phyloP scores from a whole-genome alignment of 2,888 invertebrate genomes.

The Pilophorus perplexus region DNA sequence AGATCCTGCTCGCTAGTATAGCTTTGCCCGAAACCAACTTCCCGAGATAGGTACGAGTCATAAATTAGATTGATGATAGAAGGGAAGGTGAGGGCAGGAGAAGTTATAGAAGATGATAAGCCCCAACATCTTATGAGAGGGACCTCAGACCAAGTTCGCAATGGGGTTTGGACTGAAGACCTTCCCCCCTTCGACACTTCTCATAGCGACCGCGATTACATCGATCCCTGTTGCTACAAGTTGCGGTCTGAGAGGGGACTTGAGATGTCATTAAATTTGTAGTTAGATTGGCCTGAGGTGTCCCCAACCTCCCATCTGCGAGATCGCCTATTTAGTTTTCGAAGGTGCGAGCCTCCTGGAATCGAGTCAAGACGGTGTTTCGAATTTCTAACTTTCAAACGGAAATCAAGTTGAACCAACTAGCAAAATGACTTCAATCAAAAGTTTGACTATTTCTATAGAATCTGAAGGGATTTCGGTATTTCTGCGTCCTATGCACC shows the following conservation, averaged over 20 bases:
- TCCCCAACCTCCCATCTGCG: too few species aligned
- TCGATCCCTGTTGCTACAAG: slow-evolving; percentile 4
- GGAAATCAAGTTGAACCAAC: too few species aligned
- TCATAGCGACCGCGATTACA: too few species aligned
- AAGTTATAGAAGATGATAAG: slow-evolving; percentile 27
- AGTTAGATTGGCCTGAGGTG: too few species aligned
- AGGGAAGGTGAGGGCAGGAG: too few species aligned
- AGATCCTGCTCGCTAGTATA: not conserved
- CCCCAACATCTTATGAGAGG: too few species aligned
- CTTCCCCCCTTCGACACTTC: too few species aligned
- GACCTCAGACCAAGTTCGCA: slow-evolving; percentile 15
- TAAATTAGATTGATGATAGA: slow-evolving; percentile 30
- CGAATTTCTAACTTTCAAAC: not conserved
- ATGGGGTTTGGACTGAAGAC: not conserved
- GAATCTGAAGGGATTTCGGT: too few species aligned
- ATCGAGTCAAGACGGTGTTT: not conserved
- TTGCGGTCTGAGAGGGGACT: not conserved
- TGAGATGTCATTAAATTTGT: slow-evolving; percentile 21
- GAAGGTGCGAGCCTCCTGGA: not conserved
- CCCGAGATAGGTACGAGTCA: slow-evolving; percentile 19
- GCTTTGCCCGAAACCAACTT: not conserved
- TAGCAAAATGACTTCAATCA: too few species aligned
- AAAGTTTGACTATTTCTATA: too few species aligned
- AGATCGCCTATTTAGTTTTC: not conserved
- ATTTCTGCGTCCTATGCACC: too few species aligned